Evolutionary conservation across 2,888 invertebrate genomes (phyloP).

Genomic region (Phalera bucephala): DNA sequence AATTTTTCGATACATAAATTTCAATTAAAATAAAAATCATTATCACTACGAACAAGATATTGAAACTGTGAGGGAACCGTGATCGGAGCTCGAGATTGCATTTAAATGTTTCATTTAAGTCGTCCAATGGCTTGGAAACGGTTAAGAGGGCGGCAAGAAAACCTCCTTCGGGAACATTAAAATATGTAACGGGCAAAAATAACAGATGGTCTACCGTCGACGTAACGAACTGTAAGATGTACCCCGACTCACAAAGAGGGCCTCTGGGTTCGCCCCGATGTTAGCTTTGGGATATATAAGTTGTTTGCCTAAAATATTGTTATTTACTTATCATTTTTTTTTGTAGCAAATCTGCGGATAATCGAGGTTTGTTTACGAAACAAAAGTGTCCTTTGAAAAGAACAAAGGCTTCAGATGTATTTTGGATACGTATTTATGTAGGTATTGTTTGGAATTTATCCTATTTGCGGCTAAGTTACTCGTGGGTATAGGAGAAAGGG

Average conservation of each 20-base stretch:
- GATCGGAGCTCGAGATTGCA: constrained; percentile 56
- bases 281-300: constrained; percentile 71
- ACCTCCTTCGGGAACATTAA: constrained; percentile 65
- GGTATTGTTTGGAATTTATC: constrained; percentile 17
- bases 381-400: constrained; percentile 54
- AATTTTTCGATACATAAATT: no score
- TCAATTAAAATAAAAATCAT: constrained; percentile 10
- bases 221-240: constrained; percentile 72
- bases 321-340: constrained; percentile 73
- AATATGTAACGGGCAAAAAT: constrained; percentile 78
- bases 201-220: constrained; percentile 69
- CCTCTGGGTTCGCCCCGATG: constrained; percentile 51
- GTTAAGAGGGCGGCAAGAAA: constrained; percentile 52
- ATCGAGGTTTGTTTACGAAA: constrained; percentile 66
- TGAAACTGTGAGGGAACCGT: constrained; percentile 25
- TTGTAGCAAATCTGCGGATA: constrained; percentile 71
- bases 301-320: constrained; percentile 77
- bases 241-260: constrained; percentile 44
- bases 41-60: constrained; percentile 2
- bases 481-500: neutral
- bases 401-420: constrained; percentile 44
- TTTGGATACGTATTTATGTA: constrained; percentile 29
- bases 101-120: constrained; percentile 70
- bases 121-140: constrained; percentile 69
- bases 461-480: constrained; percentile 6